Percentiles rank a stretch among this genome's conserved stretches.
These are phyloP conservation scores for Miniopterus natalensis DNA, from an alignment of 2,113 vertebrate species.

Conservation along the genomic window DNA sequence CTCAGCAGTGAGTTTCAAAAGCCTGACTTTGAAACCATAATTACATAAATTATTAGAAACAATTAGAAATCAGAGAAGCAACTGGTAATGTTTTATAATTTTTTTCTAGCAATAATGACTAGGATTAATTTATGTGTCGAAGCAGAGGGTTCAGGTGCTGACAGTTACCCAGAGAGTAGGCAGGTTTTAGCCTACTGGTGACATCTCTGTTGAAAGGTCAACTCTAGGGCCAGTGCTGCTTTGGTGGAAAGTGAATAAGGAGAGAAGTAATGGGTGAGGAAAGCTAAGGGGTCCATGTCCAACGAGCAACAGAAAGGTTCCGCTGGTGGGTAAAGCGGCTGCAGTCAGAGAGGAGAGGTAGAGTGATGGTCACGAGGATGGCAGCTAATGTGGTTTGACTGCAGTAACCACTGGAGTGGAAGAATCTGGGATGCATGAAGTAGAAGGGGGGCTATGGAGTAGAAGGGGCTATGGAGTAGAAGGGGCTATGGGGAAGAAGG, in stretches of 20 bases:
- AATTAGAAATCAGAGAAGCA: not conserved
- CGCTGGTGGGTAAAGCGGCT: not conserved
- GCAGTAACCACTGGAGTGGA: not conserved
- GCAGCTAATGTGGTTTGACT: not conserved
- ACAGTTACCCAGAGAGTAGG: not conserved
- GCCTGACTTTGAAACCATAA: not conserved
- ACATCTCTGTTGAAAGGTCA: not conserved
- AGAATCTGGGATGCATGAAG: not conserved
- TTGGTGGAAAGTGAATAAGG: not conserved
- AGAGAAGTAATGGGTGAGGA: not conserved
- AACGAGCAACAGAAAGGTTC: not conserved
- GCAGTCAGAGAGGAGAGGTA: not conserved
- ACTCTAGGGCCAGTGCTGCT: not conserved
- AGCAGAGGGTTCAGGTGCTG: slow-evolving; percentile 34
- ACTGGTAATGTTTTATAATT: not conserved
- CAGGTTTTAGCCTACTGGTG: not conserved
- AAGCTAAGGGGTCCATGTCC: not conserved
- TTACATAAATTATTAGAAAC: not conserved
- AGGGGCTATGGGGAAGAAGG: too few species aligned
- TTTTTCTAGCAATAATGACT: not conserved
- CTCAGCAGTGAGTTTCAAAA: not conserved
- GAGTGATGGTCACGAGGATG: not conserved
- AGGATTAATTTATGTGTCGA: not conserved
- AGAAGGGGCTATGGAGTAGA: too few species aligned
- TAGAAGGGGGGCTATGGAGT: not conserved